phyloP scores from a whole-genome alignment of 2,888 invertebrate species.

The Lithophane ornitopus region DNA sequence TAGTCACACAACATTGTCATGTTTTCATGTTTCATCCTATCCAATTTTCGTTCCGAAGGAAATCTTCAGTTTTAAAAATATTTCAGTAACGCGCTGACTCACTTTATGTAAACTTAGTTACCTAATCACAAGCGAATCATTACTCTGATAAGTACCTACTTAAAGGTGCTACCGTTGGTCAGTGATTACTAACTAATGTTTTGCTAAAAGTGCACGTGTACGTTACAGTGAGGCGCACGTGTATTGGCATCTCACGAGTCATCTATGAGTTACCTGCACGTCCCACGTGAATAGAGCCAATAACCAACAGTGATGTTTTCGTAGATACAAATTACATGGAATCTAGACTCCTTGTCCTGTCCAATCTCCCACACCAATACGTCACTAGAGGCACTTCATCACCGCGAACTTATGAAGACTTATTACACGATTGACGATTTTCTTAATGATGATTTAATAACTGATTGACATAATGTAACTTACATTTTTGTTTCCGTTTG shows the following conservation, averaged over 20 bases:
- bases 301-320: constrained; percentile 35
- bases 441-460: too few relatives aligned
- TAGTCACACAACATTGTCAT: background rate
- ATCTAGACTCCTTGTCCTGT: constrained; percentile 67
- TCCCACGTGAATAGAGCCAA: constrained; percentile 43
- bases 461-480: too few relatives aligned
- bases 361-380: constrained; percentile 58
- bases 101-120: constrained; percentile 7
- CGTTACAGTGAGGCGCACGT: constrained; percentile 41
- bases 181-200: constrained; percentile 44
- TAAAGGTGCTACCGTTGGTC: constrained; percentile 20
- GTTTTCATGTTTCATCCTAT: background rate
- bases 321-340: constrained; percentile 56
- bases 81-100: constrained; percentile 21
- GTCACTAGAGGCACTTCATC: background rate
- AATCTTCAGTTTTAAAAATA: constrained; percentile 1
- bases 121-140: constrained; percentile 18
- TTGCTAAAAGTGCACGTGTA: constrained; percentile 33
- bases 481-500: too few relatives aligned
- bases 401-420: too few relatives aligned
- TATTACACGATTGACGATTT: too few relatives aligned
- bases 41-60: background rate
- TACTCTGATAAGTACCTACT: constrained; percentile 3
- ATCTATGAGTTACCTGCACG: constrained; percentile 42
- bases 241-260: constrained; percentile 53